Evolutionary conservation across 2,113 vertebrate species (phyloP).

Genomic region (Plectropomus leopardus): DNA sequence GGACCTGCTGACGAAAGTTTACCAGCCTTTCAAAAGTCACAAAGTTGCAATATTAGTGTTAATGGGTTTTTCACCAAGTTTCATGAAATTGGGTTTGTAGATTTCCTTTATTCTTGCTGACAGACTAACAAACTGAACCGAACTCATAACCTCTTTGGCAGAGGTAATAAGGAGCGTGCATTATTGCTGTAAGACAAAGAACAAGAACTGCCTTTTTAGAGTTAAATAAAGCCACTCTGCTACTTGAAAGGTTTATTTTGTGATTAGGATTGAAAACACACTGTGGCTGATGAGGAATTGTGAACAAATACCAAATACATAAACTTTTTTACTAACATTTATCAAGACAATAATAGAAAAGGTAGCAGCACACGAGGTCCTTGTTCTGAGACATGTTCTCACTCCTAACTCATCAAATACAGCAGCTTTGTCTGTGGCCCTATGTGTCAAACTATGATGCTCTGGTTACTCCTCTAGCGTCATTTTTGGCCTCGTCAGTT

Average conservation of each 20-base stretch:
- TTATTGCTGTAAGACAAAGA: background rate
- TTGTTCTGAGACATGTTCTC: no score
- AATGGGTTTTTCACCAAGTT: no score
- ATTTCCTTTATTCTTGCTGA: no score
- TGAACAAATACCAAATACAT: background rate
- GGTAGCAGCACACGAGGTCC: background rate
- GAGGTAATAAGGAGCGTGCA: no score
- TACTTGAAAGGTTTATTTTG: background rate
- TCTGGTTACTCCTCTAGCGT: no score
- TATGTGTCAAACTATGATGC: no score
- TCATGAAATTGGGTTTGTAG: no score
- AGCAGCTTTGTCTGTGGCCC: no score
- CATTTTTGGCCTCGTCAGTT: no score
- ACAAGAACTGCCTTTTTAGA: background rate
- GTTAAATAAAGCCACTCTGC: background rate
- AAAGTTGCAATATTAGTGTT: background rate
- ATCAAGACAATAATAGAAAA: background rate
- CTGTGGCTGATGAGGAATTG: background rate
- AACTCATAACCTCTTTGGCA: no score
- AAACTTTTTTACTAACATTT: background rate
- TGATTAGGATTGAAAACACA: background rate
- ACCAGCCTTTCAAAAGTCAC: background rate
- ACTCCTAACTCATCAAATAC: no score
- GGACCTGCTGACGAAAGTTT: background rate
- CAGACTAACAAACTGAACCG: no score